Evolutionary conservation across 2,888 invertebrate genomes (phyloP).

Genomic region (Falcaria lacertinaria): DNA sequence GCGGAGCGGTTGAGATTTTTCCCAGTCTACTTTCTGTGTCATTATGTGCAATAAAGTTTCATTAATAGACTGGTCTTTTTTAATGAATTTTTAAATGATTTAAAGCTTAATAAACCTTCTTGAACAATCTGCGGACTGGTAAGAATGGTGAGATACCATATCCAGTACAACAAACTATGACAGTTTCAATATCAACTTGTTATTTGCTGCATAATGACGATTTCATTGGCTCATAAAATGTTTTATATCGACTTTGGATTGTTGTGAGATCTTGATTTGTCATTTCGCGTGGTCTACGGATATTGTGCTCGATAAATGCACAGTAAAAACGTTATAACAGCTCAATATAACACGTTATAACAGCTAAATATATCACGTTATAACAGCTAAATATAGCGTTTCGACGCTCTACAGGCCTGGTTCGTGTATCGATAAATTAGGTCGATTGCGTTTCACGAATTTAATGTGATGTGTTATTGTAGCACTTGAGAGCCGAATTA

Average conservation of each 20-base stretch:
- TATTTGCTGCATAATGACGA: constrained; percentile 45
- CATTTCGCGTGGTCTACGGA: constrained; percentile 32
- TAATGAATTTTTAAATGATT: no score
- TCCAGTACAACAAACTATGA: neutral
- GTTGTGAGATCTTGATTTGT: constrained; percentile 47
- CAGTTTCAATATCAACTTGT: constrained; percentile 31
- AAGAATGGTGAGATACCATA: neutral
- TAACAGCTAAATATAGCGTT: constrained; percentile 10
- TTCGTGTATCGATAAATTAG: neutral
- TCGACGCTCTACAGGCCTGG: neutral
- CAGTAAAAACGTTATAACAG: constrained; percentile 26
- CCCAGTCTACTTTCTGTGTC: no score
- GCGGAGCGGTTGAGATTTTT: no score
- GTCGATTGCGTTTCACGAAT: constrained; percentile 1
- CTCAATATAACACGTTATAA: constrained; percentile 16
- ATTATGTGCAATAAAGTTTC: no score
- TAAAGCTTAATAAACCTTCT: no score
- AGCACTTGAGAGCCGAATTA: no score
- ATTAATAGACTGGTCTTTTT: no score
- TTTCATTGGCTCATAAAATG: constrained; percentile 47
- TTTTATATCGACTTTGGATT: constrained; percentile 31
- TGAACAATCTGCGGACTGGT: no score
- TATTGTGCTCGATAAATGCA: constrained; percentile 19
- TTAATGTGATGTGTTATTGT: neutral
- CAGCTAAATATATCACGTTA: constrained; percentile 16